Base-by-base conservation (phyloP, 2,113 vertebrate genomes). In the Oophaga pumilio region DNA sequence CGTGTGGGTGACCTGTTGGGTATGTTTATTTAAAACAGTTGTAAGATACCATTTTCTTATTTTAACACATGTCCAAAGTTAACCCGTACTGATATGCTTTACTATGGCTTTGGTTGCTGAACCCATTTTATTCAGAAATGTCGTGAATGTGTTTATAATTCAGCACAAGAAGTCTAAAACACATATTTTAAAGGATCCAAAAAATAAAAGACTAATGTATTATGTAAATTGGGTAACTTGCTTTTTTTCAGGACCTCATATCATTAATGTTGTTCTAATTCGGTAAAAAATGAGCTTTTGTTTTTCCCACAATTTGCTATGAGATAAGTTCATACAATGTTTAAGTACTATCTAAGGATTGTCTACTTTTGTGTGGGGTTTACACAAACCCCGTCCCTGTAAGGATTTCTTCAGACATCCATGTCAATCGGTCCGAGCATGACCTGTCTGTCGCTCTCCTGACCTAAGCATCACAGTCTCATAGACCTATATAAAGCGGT, bases 1-100 rank as follows among this genome's bases (percentile, higher is more conserved):
- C 53, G 43, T 82, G 80, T 83, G 62, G 81, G 62, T 83, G 50
- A 53, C n/a, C 43, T 83, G 22, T 69, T 43, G 49, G 62, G 62
- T 83, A 83, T 83, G 81, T 83, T 83, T 83, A 83, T 83, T 83
- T 83, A 53, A 68, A 69, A 83, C 53, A 28, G 62, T 69, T n/a
- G 8, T 69, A 68, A 52, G 33, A 82, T 82, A 52, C 17, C 22
- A 53, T 83, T 68, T 83, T 66, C 24, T 52, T 52, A 24, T 56
- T 83, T 69, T 49, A 83, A 26, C 33, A 15, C 18, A 17, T 17
- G 62, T 83, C 81, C n/a, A 83, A 69, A 83, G n/a, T 52, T 52
- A 53, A 26, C 62, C 64, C 81, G 53, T 68, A 68, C 22, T 66
- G 33, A 17, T 81, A 13, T 82, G 60, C 43, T 68, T 49, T 12